Evolutionary conservation across 2,113 vertebrate species (phyloP), one percentile per base, ranked within the genome.

Genomic region (Parus major): DNA sequence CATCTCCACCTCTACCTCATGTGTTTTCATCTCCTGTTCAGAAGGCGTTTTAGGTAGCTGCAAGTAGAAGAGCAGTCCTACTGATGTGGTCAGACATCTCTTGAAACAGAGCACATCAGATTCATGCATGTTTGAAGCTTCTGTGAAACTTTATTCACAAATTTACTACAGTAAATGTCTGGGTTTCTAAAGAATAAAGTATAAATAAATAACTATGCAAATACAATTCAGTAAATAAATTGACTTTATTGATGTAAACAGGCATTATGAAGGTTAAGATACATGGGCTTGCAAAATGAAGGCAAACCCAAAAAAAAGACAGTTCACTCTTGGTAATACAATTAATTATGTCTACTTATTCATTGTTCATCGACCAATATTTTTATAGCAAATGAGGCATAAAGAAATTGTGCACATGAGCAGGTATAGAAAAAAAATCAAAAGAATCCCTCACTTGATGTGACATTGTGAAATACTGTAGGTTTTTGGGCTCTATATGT

Each of bases 301-400:
- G 86, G 73, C 66, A 86, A 90, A 91, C 46, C 10, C 61, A 80
- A 71, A 39, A 39, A 39, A 91, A 91, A 86, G 75, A 82, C 75
- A 73, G 55, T 80, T 89, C 25, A 33, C 7, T 92, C 69, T 56
- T 1, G 0, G n/a, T 52, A 76, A 86, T 59, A 72, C 78, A 72
- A 36, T 44, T 50, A 82, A 90, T 91, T 95, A 76, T 64, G 10
- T 91, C 82, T 95, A 82, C 70, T 85, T 95, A 55, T 87, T 93
- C 75, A 69, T 87, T 95, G 86, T 90, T 95, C 89, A 59, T 90
- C 77, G 46, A 92, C 87, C 87, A 93, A 72, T 92, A 95, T 94
- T 95, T 95, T 91, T 93, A 63, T 66, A 92, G 82, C 50, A 96
- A 95, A 94, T 88, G 71, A 92, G 50, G 82, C 82, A 82, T 88